These are phyloP conservation scores for Myotis vivesi DNA, from an alignment of 2,797 vertebrate genomes.

Conservation along the genomic window DNA sequence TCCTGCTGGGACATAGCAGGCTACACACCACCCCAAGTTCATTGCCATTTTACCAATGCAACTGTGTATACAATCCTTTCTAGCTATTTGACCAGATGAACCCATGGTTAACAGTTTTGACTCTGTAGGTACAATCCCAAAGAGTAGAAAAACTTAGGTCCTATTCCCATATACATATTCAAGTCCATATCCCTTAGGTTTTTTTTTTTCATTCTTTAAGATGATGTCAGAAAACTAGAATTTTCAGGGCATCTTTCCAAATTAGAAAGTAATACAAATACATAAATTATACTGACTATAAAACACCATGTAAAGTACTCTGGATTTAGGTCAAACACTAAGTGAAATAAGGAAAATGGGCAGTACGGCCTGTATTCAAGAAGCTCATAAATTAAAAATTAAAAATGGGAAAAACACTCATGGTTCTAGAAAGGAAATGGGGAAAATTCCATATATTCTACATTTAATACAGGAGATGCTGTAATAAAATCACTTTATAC, in stretches of 20 bases:
- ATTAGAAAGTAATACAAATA: slow-evolving; percentile 12
- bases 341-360: background rate
- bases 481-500: background rate
- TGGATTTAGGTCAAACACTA: background rate
- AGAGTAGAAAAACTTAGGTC: background rate
- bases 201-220: slow-evolving; percentile 26
- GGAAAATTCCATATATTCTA: background rate
- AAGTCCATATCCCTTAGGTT: background rate
- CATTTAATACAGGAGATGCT: background rate
- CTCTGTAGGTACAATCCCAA: background rate
- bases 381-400: background rate
- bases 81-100: background rate
- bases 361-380: background rate
- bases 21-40: background rate
- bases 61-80: background rate
- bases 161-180: background rate
- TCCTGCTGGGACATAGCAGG: background rate
- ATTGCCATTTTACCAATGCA: background rate
- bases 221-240: background rate
- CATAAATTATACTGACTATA: background rate
- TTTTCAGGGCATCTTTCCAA: background rate
- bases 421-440: background rate
- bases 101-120: background rate
- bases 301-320: background rate
- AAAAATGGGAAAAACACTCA: background rate